Base-by-base conservation (phyloP, 2,797 vertebrate genomes). In the Distichodus sexfasciatus region DNA sequence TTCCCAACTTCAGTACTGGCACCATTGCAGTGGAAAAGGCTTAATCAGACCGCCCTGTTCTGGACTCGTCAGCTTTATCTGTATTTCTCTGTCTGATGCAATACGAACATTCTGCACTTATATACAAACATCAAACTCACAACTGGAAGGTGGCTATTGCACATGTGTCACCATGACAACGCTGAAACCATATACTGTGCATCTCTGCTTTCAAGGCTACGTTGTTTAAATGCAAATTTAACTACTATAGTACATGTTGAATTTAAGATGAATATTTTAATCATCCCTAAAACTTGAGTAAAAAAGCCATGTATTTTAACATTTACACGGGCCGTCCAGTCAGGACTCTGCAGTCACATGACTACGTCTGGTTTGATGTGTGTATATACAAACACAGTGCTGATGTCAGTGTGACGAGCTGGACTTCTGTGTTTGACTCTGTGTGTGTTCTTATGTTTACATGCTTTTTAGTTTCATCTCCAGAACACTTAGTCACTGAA, bases 71-170 rank as follows among this genome's bases (percentile, higher is more conserved):
- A 29, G 11, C 64, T 36, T 69, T 23, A 57, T 47, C 64, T 38
- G 55, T 19, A 29, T 17, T 57, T 33, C 35, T 10, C 15, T 43
- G 43, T 63, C 33, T 35, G 50, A 63, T 31, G 36, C 23, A 28
- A 6, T 58, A 31, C 66, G 43, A 12, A 12, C n/a, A 17, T 58
- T 35, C 19, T 63, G 1, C 36, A 69, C 11, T 33, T 35, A 63
- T 67, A 60, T 66, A 58, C 59, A 69, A 24, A 68, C 73, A 75
- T 67, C 65, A 68, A 74, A 74, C 47, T 8, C 31, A 35, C 10
- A 10, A 35, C 31, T 4, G 31, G 31, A 35, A 4, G 31, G 4
- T 8, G 10, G 4, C 31, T 35, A 10, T 35, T 8, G 4, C 4
- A 35, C 31, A 35, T 4, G 31, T 35, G 4, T 35, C n/a, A n/a